These are phyloP conservation scores for Hippopotamus amphibius DNA, from an alignment of 2,113 vertebrate species.

Conservation along the genomic window DNA sequence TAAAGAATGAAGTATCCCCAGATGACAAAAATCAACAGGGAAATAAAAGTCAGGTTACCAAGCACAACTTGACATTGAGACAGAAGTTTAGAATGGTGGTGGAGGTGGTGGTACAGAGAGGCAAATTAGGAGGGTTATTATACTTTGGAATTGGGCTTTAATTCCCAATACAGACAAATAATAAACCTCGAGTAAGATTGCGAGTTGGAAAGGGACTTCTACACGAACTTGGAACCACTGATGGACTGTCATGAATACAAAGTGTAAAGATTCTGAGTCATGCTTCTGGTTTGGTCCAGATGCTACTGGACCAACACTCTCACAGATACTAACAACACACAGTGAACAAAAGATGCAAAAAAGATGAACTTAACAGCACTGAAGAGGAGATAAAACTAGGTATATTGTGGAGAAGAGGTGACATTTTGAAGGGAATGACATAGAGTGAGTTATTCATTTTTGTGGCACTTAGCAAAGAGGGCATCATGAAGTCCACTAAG, in stretches of 20 bases:
- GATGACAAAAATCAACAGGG: background rate
- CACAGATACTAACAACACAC: background rate
- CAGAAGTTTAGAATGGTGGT: background rate
- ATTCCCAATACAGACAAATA: background rate
- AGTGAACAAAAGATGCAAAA: background rate
- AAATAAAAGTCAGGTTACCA: background rate
- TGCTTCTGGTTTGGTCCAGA: background rate
- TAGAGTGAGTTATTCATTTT: background rate
- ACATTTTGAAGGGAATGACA: background rate
- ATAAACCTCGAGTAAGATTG: background rate
- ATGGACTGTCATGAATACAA: background rate
- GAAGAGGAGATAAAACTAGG: background rate
- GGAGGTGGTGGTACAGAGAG: background rate
- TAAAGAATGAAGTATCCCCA: background rate
- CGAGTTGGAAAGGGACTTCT: background rate
- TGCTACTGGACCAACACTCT: background rate
- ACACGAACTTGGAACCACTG: background rate
- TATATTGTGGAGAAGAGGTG: background rate
- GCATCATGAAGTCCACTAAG: background rate
- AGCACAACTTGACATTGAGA: background rate
- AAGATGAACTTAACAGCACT: background rate
- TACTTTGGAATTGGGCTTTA: background rate
- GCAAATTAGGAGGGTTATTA: background rate
- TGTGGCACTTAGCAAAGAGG: background rate
- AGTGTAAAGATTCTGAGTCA: background rate